phyloP scores from a whole-genome alignment of 1,140 invertebrate species.

The Pseudomyrmex cubaensis region DNA sequence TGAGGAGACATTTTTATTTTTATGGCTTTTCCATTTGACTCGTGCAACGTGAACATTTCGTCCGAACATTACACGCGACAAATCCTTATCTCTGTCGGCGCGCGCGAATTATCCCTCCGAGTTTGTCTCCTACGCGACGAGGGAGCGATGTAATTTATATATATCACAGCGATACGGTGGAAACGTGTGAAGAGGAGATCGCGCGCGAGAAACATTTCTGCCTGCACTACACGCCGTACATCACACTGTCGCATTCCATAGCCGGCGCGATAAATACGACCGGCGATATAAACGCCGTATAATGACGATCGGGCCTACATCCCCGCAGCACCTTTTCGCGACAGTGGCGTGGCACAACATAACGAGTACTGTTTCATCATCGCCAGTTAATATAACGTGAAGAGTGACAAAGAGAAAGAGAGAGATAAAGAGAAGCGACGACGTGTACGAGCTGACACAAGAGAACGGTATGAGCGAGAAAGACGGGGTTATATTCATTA shows the following conservation, averaged over 20 bases:
- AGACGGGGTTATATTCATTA: constrained; percentile 51
- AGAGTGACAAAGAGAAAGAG: neutral
- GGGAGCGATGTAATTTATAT: constrained; percentile 12
- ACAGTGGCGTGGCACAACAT: constrained; percentile 29
- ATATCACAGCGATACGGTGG: constrained; percentile 26
- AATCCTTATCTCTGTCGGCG: neutral
- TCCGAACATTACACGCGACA: neutral
- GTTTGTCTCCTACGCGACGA: neutral
- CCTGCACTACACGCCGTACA: constrained; percentile 48
- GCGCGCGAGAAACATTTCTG: constrained; percentile 42
- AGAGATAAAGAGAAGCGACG: neutral
- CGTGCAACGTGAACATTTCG: no score
- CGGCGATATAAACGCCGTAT: constrained; percentile 53
- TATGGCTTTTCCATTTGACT: neutral
- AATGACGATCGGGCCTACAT: constrained; percentile 52
- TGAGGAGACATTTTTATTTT: neutral
- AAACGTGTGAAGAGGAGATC: constrained; percentile 40
- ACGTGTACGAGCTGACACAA: neutral
- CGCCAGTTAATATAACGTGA: constrained; percentile 49
- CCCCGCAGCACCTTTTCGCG: neutral
- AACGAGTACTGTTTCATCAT: constrained; percentile 67
- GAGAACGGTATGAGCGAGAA: constrained; percentile 38
- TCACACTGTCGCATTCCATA: constrained; percentile 58
- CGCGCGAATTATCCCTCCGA: neutral
- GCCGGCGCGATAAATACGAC: constrained; percentile 52